These are phyloP conservation scores for Eonycteris spelaea DNA, from an alignment of 2,113 vertebrate genomes.

Conservation along the genomic window DNA sequence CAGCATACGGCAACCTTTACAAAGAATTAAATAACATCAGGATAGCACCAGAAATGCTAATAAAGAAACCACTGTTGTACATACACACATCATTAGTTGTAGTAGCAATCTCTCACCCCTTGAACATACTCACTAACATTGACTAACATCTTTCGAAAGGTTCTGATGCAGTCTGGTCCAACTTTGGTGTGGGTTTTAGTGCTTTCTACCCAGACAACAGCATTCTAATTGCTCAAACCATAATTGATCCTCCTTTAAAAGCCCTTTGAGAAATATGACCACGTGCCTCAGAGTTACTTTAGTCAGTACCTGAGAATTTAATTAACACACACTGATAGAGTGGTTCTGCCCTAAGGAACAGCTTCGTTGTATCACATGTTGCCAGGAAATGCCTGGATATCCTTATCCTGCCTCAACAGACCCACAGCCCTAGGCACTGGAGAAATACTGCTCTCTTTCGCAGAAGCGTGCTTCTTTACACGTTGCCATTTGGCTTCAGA, in stretches of 20 bases:
- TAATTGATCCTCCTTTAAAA: conserved; percentile 31
- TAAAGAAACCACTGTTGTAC: fast-evolving
- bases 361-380: background rate
- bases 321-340: conserved; percentile 7
- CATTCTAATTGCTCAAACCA: background rate
- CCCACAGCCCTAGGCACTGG: background rate
- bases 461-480: background rate
- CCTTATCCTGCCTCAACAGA: background rate
- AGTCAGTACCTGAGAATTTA: conserved; percentile 62
- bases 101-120: no score
- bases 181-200: background rate
- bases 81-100: background rate
- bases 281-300: conserved; percentile 48
- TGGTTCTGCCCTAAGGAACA: conserved; percentile 39
- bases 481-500: conserved; percentile 33
- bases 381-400: background rate
- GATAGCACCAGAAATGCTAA: background rate
- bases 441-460: background rate
- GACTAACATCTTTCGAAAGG: background rate
- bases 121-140: background rate
- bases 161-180: background rate
- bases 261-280: background rate
- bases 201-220: background rate
- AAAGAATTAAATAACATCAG: background rate
- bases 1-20: background rate